Conservation (phyloP, 2,113 vertebrate species). For the Cnemophilus loriae region DNA sequence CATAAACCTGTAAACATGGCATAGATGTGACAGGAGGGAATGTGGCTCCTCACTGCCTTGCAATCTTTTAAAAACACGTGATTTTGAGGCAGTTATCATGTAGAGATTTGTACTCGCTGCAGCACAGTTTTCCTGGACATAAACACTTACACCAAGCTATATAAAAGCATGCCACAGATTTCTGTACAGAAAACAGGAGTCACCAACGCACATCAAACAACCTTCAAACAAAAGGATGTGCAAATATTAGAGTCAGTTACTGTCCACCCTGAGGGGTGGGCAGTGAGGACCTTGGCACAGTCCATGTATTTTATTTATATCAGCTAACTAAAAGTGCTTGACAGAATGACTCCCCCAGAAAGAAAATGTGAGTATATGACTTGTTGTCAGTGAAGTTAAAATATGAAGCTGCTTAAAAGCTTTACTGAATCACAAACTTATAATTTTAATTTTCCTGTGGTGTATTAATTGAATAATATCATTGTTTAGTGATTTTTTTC, state of each 20-base stretch:
- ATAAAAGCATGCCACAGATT: neutral
- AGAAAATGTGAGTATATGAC: neutral
- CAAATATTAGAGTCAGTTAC: neutral
- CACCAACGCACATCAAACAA: neutral
- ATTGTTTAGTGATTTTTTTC: neutral
- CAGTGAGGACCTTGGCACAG: neutral
- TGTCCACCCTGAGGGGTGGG: neutral
- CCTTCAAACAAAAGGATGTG: neutral
- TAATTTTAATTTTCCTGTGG: neutral
- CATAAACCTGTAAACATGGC: neutral
- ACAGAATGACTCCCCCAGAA: neutral
- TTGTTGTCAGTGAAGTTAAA: neutral
- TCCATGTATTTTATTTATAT: neutral
- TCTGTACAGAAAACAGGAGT: neutral
- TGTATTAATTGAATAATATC: neutral
- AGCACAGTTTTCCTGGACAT: neutral
- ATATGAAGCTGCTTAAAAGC: neutral
- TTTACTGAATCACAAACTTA: neutral
- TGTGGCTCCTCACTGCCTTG: neutral
- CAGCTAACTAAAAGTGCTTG: neutral
- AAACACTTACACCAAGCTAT: neutral
- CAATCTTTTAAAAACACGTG: neutral
- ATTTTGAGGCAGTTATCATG: neutral
- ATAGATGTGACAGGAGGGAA: neutral
- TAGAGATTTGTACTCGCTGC: neutral